Evolutionary conservation across 2,113 vertebrate genomes (phyloP).

Genomic region (Hydropotes inermis): DNA sequence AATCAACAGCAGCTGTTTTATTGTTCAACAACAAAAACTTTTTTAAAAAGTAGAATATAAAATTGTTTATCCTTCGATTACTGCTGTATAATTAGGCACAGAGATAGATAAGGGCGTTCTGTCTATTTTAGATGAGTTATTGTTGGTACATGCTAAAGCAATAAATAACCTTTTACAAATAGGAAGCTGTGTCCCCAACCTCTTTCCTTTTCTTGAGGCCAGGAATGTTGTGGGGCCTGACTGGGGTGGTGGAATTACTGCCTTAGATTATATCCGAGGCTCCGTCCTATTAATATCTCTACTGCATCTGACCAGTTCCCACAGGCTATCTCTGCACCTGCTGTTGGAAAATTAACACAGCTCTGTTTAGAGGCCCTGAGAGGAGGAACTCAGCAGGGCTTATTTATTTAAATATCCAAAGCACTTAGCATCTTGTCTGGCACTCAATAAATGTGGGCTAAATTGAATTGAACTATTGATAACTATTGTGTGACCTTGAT

Average conservation of each 20-base stretch:
- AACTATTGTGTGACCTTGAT: conserved; percentile 17
- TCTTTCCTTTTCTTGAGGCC: conserved; percentile 32
- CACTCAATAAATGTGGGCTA: conserved; percentile 14
- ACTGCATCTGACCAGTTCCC: conserved; percentile 9
- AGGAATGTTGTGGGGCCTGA: background rate
- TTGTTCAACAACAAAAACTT: background rate
- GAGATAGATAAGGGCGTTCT: background rate
- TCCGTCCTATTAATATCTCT: conserved; percentile 48
- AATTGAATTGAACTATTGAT: background rate
- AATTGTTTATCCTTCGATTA: background rate
- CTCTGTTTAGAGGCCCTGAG: background rate
- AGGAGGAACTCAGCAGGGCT: background rate
- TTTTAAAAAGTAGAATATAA: conserved; percentile 3
- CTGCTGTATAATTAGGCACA: background rate
- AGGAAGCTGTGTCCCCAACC: background rate
- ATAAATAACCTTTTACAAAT: conserved; percentile 21
- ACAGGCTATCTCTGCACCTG: conserved; percentile 25
- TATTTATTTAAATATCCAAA: conserved; percentile 44
- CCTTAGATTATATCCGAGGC: conserved; percentile 31
- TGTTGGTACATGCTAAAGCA: background rate
- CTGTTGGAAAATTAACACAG: conserved; percentile 55
- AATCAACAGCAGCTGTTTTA: background rate
- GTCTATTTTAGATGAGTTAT: background rate
- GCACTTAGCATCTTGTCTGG: conserved; percentile 22
- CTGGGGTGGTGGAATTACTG: background rate